These are phyloP conservation scores for Agriotes lineatus DNA, from an alignment of 2,888 invertebrate genomes.

Conservation along the genomic window DNA sequence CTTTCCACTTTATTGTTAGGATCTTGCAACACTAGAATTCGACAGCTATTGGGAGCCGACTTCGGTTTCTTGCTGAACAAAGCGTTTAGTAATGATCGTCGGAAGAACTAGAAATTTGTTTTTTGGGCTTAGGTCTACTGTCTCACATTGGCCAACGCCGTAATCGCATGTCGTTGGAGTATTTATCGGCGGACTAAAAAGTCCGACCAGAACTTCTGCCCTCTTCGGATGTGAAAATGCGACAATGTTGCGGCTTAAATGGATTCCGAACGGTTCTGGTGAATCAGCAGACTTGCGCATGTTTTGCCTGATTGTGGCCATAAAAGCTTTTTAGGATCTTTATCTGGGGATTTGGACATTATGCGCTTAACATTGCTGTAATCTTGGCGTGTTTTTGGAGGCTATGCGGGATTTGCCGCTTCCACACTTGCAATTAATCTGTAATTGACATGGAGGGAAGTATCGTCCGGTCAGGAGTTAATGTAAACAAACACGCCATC, in stretches of 20 bases:
- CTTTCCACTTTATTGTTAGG: slow-evolving; percentile 59
- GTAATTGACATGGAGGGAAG: too few relatives aligned
- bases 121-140: slow-evolving; percentile 52
- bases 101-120: slow-evolving; percentile 48
- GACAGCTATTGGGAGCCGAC: slow-evolving; percentile 59
- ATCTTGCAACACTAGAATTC: slow-evolving; percentile 63
- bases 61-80: slow-evolving; percentile 64
- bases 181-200: slow-evolving; percentile 40
- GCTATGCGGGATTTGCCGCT: too few relatives aligned
- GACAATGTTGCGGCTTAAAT: slow-evolving; percentile 56
- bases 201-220: slow-evolving; percentile 38
- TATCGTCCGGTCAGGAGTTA: too few relatives aligned
- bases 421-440: too few relatives aligned
- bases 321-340: slow-evolving; percentile 45
- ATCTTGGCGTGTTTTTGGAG: slow-evolving; percentile 2
- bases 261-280: slow-evolving; percentile 53
- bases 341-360: slow-evolving; percentile 31
- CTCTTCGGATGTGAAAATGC: slow-evolving; percentile 56
- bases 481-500: too few relatives aligned
- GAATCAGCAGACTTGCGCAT: slow-evolving; percentile 54
- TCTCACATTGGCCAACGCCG: slow-evolving; percentile 53
- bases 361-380: neutral
- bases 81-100: slow-evolving; percentile 66
- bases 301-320: slow-evolving; percentile 44
- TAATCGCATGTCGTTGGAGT: slow-evolving; percentile 50